These are phyloP conservation scores for Hedychridium roseum DNA, from an alignment of 2,888 invertebrate species.

Conservation along the genomic window DNA sequence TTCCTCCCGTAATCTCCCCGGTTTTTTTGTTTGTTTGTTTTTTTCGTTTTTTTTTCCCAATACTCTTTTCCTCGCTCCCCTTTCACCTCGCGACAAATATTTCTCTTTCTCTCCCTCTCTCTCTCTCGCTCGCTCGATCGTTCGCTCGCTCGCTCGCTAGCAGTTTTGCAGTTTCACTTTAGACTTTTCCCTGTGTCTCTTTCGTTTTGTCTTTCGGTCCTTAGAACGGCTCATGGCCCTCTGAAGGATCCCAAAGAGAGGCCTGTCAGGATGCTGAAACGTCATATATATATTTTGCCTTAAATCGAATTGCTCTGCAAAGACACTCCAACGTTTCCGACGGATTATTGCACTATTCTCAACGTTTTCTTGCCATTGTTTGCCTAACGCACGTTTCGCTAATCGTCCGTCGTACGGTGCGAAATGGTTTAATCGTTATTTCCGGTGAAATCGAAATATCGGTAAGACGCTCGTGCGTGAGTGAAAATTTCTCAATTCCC, in stretches of 20 bases:
- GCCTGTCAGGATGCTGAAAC: constrained; percentile 61
- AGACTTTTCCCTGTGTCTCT: constrained; percentile 27
- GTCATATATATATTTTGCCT: constrained; percentile 47
- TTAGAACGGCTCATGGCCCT: constrained; percentile 47
- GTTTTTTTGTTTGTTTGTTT: constrained; percentile 21
- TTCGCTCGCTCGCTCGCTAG: constrained; percentile 15
- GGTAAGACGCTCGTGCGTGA: no score
- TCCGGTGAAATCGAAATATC: no score
- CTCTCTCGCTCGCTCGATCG: constrained; percentile 9
- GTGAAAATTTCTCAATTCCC: no score
- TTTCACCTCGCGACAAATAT: constrained; percentile 5
- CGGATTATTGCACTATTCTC: no score
- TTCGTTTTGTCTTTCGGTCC: constrained; percentile 30
- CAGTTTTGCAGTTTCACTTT: constrained; percentile 27
- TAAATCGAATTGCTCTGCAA: constrained; percentile 28
- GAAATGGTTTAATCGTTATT: no score
- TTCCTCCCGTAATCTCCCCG: constrained; percentile 43
- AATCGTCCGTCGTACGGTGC: no score
- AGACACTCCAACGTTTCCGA: not conserved
- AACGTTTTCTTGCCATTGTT: no score
- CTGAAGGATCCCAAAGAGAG: constrained; percentile 51
- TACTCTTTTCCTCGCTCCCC: constrained; percentile 3
- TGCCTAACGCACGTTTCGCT: no score
- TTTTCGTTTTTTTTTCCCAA: constrained; percentile 5
- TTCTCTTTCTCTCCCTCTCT: constrained; percentile 16